These are phyloP conservation scores for Trogon surrucura DNA, from an alignment of 2,113 vertebrate genomes.

Conservation along the genomic window DNA sequence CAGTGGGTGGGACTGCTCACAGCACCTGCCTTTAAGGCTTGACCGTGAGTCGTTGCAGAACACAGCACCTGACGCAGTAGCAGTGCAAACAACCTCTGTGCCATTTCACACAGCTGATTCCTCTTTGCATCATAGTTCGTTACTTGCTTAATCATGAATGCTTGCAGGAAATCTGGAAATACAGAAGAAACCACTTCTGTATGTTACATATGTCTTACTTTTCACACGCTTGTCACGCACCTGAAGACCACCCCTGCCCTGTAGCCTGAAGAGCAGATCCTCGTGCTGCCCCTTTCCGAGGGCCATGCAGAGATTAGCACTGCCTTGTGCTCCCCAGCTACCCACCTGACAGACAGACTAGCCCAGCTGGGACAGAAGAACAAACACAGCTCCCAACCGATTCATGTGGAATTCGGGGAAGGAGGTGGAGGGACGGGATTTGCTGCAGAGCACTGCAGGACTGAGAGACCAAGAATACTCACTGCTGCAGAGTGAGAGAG, in stretches of 20 bases:
- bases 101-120: background rate
- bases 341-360: background rate
- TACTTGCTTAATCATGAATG: background rate
- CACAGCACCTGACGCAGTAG: background rate
- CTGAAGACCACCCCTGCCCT: rapidly evolving
- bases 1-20: background rate
- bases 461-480: rapidly evolving
- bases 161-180: background rate
- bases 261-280: background rate
- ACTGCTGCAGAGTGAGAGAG: background rate
- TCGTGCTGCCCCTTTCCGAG: background rate
- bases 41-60: background rate
- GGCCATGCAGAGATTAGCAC: too few relatives aligned
- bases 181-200: background rate
- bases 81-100: rapidly evolving
- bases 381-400: rapidly evolving
- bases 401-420: rapidly evolving
- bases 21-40: background rate
- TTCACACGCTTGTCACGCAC: background rate
- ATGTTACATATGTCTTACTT: rapidly evolving
- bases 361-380: background rate
- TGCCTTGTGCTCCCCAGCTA: background rate
- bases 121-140: background rate
- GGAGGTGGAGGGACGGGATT: background rate
- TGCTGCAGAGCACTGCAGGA: background rate